Evolutionary conservation across 1,140 invertebrate genomes (phyloP).

Genomic region (Pectinophora gossypiella): DNA sequence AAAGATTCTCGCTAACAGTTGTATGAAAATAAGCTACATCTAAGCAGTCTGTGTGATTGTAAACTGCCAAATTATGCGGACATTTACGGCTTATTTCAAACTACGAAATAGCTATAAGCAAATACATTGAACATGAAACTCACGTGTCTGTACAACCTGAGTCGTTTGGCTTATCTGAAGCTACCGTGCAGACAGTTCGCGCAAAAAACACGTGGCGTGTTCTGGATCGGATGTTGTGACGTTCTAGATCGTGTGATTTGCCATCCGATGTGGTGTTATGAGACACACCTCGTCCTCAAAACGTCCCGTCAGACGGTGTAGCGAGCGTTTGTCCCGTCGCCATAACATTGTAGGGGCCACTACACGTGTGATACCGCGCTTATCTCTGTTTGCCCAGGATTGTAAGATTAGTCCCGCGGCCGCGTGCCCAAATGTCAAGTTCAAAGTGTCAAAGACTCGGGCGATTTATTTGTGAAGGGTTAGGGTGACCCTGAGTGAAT

Average conservation of each 20-base stretch:
- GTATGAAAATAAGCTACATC: too few relatives aligned
- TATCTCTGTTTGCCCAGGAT: constrained; percentile 52
- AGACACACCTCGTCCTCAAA: not conserved
- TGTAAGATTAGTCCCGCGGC: constrained; percentile 19
- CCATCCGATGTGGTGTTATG: too few relatives aligned
- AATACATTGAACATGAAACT: too few relatives aligned
- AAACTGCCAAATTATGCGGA: too few relatives aligned
- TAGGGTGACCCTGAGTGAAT: not conserved
- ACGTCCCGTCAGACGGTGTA: not conserved
- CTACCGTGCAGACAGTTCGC: too few relatives aligned
- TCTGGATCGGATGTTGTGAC: not conserved
- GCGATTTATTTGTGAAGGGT: constrained; percentile 16
- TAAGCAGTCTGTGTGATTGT: too few relatives aligned
- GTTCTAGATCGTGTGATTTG: not conserved
- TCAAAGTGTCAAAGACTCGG: constrained; percentile 57
- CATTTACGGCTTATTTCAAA: too few relatives aligned
- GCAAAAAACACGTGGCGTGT: not conserved
- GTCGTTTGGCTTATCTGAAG: too few relatives aligned
- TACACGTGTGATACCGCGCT: constrained; percentile 52
- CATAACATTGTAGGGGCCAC: constrained; percentile 16
- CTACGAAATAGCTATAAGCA: too few relatives aligned
- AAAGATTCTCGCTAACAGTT: too few relatives aligned
- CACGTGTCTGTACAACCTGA: too few relatives aligned
- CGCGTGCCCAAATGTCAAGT: constrained; percentile 60
- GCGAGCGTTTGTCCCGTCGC: too few relatives aligned